These are phyloP conservation scores for Dipodomys stephensi DNA, from an alignment of 2,113 vertebrate species.

Conservation along the genomic window DNA sequence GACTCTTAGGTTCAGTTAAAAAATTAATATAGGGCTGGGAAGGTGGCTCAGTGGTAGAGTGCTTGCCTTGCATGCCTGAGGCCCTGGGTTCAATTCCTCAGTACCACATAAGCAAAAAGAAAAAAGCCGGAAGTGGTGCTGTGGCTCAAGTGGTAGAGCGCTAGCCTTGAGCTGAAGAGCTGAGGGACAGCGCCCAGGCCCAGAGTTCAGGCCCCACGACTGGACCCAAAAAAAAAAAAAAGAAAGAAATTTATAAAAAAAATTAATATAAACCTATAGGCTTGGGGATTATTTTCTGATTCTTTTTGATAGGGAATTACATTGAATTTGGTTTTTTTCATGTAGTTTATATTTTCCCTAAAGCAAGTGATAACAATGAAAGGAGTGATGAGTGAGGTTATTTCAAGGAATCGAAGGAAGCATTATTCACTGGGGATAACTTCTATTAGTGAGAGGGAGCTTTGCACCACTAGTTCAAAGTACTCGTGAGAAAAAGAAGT, in stretches of 20 bases:
- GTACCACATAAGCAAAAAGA: no score
- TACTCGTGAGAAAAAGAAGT: slow-evolving; percentile 21
- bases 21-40: slow-evolving; percentile 55
- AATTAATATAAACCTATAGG: slow-evolving; percentile 49
- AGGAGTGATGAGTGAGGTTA: slow-evolving; percentile 16
- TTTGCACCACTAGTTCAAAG: background rate
- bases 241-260: no score
- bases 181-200: no score
- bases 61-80: no score
- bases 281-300: background rate
- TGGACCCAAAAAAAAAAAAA: no score
- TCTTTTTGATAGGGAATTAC: slow-evolving; percentile 39
- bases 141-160: no score
- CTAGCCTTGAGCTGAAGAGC: no score
- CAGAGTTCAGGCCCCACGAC: no score
- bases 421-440: background rate
- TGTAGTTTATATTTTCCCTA: slow-evolving; percentile 32
- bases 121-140: no score
- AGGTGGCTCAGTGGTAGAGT: no score
- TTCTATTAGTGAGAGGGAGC: background rate
- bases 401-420: slow-evolving; percentile 14
- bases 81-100: no score
- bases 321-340: slow-evolving; percentile 48
- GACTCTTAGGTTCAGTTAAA: slow-evolving; percentile 53
- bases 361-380: slow-evolving; percentile 40